Evolutionary conservation across 1,140 invertebrate species (phyloP), one percentile per base, ranked within the genome.

Genomic region (Drosophila azteca): DNA sequence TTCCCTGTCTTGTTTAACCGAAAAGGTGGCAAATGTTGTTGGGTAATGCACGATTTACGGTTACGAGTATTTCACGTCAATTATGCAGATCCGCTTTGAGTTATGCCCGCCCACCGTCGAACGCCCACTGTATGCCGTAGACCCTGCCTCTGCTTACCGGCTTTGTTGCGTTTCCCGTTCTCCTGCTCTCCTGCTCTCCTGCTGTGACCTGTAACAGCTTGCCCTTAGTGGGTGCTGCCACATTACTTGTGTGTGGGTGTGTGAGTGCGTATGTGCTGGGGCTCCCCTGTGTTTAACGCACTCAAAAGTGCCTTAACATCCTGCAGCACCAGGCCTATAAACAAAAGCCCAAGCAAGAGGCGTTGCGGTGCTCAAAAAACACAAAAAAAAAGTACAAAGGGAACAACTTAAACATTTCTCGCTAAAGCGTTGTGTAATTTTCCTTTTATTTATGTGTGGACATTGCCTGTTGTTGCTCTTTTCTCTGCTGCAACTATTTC

Each of bases 51-150:
- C 72, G 64, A 80, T 79, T 85, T 87, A 74, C 63, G 77, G 61
- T 80, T 87, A 74, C 63, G 77, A 64, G 77, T 74, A 77, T 77
- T 77, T 85, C 46, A 80, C 76, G 74, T 87, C 82, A 85, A 85
- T 85, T 85, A 85, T 85, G 82, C 87, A 85, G 82, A 85, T 85
- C 78, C 82, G 74, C 82, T 78, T 81, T 85, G 82, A 85, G 74
- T 85, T 87, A 85, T 20, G 17, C 17, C 17, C 17, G 17, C 0
- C 17, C 17, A 20, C 17, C 17, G 17, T 1, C 17, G 0, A 20
- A 0, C 46, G 41, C 48, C 35, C 48, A 24, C 26, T 39, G 39
- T 39, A 53, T 46, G 48, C 55, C 55, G 45, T 13, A 13, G 35
- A 39, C 39, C 52, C 15, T 29, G 3, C 24, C 24, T 24, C 46